A percentile compares a stretch with the other conserved stretches of the same genome.
phyloP scores from a whole-genome alignment of 2,888 invertebrate genomes.

The Idaea aversata region DNA sequence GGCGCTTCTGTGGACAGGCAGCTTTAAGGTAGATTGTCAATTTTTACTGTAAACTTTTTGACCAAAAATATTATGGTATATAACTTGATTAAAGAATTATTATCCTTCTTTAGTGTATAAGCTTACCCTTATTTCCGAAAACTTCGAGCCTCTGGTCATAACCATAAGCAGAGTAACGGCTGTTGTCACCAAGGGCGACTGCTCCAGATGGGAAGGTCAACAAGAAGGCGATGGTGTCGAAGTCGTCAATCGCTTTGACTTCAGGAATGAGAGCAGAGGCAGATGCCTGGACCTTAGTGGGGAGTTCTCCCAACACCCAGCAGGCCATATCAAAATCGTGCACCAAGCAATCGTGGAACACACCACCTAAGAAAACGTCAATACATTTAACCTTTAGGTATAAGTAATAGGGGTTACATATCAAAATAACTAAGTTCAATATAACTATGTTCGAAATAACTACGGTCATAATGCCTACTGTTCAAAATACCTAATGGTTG shows the following conservation, averaged over 20 bases:
- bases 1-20: too few relatives aligned
- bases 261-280: constrained; percentile 80
- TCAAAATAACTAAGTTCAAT: too few relatives aligned
- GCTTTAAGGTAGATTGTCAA: too few relatives aligned
- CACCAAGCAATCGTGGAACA: constrained; percentile 85
- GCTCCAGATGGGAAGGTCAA: constrained; percentile 83
- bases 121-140: constrained; percentile 79
- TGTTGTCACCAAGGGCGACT: constrained; percentile 82
- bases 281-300: constrained; percentile 76
- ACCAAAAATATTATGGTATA: not conserved
- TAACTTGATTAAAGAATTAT: not conserved
- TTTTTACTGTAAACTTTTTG: too few relatives aligned
- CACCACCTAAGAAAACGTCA: constrained; percentile 71
- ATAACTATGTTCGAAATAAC: too few relatives aligned
- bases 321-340: constrained; percentile 85
- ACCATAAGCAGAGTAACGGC: constrained; percentile 82
- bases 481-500: too few relatives aligned
- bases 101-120: not conserved
- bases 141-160: constrained; percentile 86
- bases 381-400: too few relatives aligned
- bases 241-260: constrained; percentile 81
- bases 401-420: too few relatives aligned
- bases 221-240: constrained; percentile 82
- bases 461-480: too few relatives aligned
- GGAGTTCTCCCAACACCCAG: constrained; percentile 83